Evolutionary conservation across 2,888 invertebrate genomes (phyloP).

Genomic region (Xestia ashworthii): DNA sequence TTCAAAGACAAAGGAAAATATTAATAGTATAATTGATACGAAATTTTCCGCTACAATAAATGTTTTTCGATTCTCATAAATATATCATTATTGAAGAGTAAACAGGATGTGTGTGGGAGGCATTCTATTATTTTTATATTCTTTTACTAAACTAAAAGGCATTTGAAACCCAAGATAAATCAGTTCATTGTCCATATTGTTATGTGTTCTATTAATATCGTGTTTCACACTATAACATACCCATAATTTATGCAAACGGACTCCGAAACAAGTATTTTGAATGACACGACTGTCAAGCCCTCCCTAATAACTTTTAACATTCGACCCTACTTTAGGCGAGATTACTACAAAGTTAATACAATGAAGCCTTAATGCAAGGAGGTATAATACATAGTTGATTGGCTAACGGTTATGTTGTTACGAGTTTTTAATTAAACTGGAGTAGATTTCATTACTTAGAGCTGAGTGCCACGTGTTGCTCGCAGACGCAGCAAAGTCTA

Average conservation of each 20-base stretch:
- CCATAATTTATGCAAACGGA: conserved; percentile 51
- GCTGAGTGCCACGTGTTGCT: conserved; percentile 84
- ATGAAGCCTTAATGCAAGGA: conserved; percentile 51
- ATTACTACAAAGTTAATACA: conserved; percentile 75
- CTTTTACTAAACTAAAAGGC: too few relatives aligned
- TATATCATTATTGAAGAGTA: background rate
- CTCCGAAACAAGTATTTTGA: conserved; percentile 71
- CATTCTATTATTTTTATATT: conserved; percentile 1
- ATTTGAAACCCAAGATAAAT: background rate
- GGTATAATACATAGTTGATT: conserved; percentile 79
- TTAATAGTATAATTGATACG: background rate
- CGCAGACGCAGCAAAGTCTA: conserved; percentile 76
- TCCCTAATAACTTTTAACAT: conserved; percentile 80
- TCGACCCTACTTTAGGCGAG: conserved; percentile 73
- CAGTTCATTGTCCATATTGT: background rate
- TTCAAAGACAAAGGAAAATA: conserved; percentile 6
- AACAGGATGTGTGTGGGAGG: background rate
- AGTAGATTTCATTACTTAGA: conserved; percentile 86
- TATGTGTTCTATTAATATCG: background rate
- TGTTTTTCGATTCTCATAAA: background rate
- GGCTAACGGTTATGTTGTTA: conserved; percentile 76
- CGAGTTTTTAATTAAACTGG: conserved; percentile 82
- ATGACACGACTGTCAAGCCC: conserved; percentile 69
- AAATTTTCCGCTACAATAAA: background rate
- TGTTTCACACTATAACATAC: conserved; percentile 1